phyloP scores from a whole-genome alignment of 2,888 invertebrate species.

The Melieria crassipennis region DNA sequence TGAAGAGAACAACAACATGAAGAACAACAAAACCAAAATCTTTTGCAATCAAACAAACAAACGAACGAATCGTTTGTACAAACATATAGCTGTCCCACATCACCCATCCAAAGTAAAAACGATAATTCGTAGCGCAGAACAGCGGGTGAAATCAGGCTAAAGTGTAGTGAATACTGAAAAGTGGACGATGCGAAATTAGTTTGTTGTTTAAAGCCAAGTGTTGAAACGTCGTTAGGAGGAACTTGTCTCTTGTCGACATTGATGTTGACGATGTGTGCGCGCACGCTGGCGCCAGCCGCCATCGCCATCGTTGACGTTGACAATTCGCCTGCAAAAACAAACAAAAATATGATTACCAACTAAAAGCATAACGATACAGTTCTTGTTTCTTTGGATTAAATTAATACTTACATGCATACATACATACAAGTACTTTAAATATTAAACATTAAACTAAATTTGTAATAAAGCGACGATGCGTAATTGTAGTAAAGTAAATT shows the following conservation, averaged over 20 bases:
- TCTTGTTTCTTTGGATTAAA: background rate
- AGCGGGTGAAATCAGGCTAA: no score
- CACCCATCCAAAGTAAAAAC: background rate
- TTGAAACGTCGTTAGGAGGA: conserved; percentile 12
- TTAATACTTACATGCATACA: conserved; percentile 18
- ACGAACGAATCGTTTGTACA: background rate
- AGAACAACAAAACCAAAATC: conserved; percentile 13
- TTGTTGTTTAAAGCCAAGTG: conserved; percentile 23
- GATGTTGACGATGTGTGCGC: conserved; percentile 2
- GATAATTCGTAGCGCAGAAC: no score
- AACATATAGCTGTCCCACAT: background rate
- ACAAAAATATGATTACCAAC: background rate
- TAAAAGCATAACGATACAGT: no score
- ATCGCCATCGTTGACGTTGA: conserved; percentile 19
- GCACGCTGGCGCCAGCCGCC: background rate
- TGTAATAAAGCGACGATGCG: no score
- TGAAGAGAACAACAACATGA: conserved; percentile 1
- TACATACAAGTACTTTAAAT: background rate
- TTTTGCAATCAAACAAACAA: conserved; percentile 13
- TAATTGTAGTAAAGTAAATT: no score
- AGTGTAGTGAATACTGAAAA: background rate
- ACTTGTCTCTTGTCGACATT: conserved; percentile 18
- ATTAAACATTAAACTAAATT: background rate
- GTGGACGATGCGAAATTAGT: conserved; percentile 4
- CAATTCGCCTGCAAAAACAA: conserved; percentile 28